These are phyloP conservation scores for Mionectes olivaceus DNA, from an alignment of 2,797 vertebrate genomes.

Conservation along the genomic window DNA sequence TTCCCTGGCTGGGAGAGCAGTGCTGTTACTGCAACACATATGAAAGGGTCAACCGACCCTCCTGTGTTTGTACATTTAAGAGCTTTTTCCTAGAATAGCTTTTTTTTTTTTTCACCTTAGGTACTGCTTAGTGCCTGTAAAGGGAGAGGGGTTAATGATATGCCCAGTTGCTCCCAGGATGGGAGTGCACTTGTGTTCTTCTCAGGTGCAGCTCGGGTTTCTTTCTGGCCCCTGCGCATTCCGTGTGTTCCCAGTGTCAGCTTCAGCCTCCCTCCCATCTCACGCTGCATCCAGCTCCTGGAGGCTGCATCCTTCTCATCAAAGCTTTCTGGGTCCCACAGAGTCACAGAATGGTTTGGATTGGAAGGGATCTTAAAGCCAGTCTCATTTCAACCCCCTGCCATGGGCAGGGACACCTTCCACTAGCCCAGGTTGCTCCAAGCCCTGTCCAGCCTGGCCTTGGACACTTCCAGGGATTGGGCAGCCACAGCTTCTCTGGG, in stretches of 20 bases:
- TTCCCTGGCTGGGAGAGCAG: background rate
- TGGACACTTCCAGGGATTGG: background rate
- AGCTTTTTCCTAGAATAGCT: background rate
- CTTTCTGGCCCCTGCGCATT: background rate
- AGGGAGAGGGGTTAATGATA: background rate
- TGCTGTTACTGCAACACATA: fast-evolving
- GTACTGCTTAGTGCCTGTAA: background rate
- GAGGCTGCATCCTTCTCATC: background rate
- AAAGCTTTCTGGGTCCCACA: background rate
- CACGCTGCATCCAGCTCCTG: background rate
- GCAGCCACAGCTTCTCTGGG: background rate
- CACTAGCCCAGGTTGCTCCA: fast-evolving
- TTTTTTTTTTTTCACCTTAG: background rate
- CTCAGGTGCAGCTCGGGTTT: background rate
- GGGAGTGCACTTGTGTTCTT: background rate
- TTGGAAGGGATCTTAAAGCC: background rate
- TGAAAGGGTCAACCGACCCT: fast-evolving
- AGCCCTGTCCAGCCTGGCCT: fast-evolving
- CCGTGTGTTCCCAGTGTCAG: background rate
- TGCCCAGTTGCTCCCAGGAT: background rate
- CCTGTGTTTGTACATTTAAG: background rate
- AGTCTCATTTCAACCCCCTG: background rate
- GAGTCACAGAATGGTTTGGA: background rate
- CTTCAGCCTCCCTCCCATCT: background rate
- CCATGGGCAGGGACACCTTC: background rate